Percentiles rank a stretch among this genome's conserved stretches.
phyloP scores from a whole-genome alignment of 2,888 invertebrate species.

The Volucella bombylans region DNA sequence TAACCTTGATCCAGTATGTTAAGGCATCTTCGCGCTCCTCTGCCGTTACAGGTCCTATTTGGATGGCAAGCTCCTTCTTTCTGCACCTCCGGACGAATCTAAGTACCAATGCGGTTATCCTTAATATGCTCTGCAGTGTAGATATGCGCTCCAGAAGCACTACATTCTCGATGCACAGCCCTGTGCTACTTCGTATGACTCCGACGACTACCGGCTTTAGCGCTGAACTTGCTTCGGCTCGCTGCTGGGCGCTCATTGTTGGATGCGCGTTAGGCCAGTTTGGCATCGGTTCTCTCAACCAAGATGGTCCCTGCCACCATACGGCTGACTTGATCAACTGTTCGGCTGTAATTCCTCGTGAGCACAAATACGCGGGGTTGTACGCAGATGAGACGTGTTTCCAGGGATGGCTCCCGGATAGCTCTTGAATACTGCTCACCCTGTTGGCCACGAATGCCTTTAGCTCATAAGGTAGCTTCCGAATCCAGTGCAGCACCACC shows the following conservation, averaged over 20 bases:
- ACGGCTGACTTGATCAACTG: too few relatives aligned
- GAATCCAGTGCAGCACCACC: constrained; percentile 50
- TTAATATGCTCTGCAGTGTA: not conserved
- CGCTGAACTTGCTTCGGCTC: too few relatives aligned
- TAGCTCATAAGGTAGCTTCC: constrained; percentile 16
- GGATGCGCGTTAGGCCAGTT: too few relatives aligned
- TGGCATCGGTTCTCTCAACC: too few relatives aligned
- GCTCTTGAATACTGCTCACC: constrained; percentile 19
- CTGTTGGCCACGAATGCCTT: constrained; percentile 52
- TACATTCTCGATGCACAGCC: too few relatives aligned
- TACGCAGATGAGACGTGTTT: constrained; percentile 8
- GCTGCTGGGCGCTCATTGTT: too few relatives aligned
- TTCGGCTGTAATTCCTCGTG: too few relatives aligned
- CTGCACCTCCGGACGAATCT: not conserved
- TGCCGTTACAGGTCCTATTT: not conserved
- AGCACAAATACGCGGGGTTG: too few relatives aligned
- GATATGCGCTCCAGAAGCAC: too few relatives aligned
- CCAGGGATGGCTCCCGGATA: constrained; percentile 23
- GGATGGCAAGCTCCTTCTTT: not conserved
- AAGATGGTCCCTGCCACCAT: too few relatives aligned
- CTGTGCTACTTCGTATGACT: too few relatives aligned
- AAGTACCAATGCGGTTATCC: not conserved
- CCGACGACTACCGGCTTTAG: too few relatives aligned
- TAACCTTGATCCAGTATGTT: constrained; percentile 1
- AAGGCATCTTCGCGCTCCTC: constrained; percentile 10